Base-by-base conservation (phyloP, 2,797 vertebrate species). In the Centropyge bicolor region DNA sequence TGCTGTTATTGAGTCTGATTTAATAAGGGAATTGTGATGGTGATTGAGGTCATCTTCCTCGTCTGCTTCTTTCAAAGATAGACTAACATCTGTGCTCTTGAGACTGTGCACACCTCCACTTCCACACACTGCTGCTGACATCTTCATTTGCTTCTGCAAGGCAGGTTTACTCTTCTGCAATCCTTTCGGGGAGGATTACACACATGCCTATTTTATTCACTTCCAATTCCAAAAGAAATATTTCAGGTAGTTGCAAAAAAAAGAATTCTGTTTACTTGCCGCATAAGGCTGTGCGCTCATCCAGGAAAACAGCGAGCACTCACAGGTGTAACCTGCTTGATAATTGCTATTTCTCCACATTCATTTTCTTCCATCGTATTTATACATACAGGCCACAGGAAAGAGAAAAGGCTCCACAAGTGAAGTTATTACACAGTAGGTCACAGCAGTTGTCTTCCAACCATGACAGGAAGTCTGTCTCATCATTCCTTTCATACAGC, bases 41-140 rank as follows among this genome's bases (percentile, higher is more conserved):
- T 81, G 79, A 90, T 83, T 85, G 87, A 87, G 71, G 87, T 89
- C 82, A 89, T 88, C 76, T 71, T 70, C 57, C 76, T 55, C 36
- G 4, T 55, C 61, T 24, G 48, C 40, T 57, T 69, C 72, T 62
- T 65, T 51, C 35, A 66, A 70, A 84, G 74, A 70, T 64, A 73
- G 57, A 73, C 52, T 27, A 63, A 57, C 65, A 80, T 70, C 48
- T 68, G 46, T 76, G 75, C 73, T 81, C 76, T 54, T 64, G 77
- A 85, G 77, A 79, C 64, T 43, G 19, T 10, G 54, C 35, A 48
- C 73, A 49, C 67, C 70, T 85, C 63, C 74, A 51, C 78, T 80
- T 85, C 3, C 62, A 75, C 83, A 80, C 75, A 63, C 77, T 72
- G 77, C 82, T 65, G 81, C 83, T 89, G 89, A 89, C 84, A 81